These are phyloP conservation scores for Upupa epops DNA, from an alignment of 2,113 vertebrate genomes.

Conservation along the genomic window DNA sequence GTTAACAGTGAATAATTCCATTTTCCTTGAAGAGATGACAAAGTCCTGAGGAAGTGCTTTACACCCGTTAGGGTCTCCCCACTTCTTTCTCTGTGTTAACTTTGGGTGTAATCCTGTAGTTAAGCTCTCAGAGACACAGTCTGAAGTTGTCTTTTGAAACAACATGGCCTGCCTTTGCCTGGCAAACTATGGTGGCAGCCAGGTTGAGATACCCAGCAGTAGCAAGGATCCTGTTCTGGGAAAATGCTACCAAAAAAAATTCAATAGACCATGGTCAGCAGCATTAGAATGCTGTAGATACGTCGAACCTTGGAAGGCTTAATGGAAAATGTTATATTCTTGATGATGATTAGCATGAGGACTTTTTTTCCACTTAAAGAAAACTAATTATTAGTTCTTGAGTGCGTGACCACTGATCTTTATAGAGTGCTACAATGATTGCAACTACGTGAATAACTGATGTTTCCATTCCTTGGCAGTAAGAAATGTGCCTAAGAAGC, in stretches of 20 bases:
- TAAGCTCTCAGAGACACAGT: not conserved
- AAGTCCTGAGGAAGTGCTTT: not conserved
- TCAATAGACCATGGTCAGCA: not conserved
- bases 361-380: slow-evolving; percentile 25
- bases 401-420: slow-evolving; percentile 44
- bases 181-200: not conserved
- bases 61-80: accelerated
- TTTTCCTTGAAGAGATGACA: not conserved
- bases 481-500: slow-evolving; percentile 26
- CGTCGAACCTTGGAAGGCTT: not conserved
- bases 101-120: not conserved
- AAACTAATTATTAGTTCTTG: slow-evolving; percentile 47
- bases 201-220: not conserved
- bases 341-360: slow-evolving; percentile 33
- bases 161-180: not conserved
- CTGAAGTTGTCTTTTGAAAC: not conserved
- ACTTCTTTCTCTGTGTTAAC: not conserved
- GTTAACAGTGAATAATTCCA: accelerated
- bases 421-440: slow-evolving; percentile 33
- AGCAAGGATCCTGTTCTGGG: not conserved
- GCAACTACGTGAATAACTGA: slow-evolving; percentile 37
- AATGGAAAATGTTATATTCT: slow-evolving; percentile 12
- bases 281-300: not conserved
- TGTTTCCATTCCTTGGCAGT: slow-evolving; percentile 23
- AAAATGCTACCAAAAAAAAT: not conserved